Evolutionary conservation across 2,888 invertebrate genomes (phyloP).

Genomic region (Rhagonycha fulva): DNA sequence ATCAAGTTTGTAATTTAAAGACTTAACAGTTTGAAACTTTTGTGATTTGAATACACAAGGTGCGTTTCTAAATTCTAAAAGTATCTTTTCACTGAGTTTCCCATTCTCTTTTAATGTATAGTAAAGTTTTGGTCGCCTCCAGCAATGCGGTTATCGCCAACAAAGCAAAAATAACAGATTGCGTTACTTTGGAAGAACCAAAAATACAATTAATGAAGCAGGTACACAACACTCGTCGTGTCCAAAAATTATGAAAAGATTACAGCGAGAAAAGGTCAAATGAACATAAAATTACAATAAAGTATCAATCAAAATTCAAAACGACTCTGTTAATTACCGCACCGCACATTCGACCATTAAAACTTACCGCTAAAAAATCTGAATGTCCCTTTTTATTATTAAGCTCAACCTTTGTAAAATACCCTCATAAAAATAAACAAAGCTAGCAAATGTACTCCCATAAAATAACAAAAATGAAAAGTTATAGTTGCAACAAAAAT

Average conservation of each 20-base stretch:
- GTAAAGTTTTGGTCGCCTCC: constrained; percentile 32
- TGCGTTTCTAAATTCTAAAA: constrained; percentile 36
- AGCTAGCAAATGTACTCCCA: neutral
- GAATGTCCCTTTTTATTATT: neutral
- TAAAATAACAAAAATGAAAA: constrained; percentile 1
- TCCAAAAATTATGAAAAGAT: neutral
- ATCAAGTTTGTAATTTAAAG: constrained; percentile 39
- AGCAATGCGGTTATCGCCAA: constrained; percentile 30
- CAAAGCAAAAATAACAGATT: constrained; percentile 35
- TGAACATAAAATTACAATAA: neutral
- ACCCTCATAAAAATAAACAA: neutral
- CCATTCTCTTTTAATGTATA: constrained; percentile 29
- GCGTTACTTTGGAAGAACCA: constrained; percentile 25
- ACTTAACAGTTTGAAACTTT: constrained; percentile 38
- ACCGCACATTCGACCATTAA: neutral
- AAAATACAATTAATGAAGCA: constrained; percentile 18
- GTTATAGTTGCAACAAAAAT: neutral
- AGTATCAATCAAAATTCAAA: neutral
- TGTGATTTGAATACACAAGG: constrained; percentile 40
- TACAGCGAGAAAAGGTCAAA: neutral
- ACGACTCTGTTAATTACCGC: neutral
- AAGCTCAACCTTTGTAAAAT: neutral
- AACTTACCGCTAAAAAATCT: neutral
- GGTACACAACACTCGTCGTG: constrained; percentile 4
- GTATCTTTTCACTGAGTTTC: constrained; percentile 38